Conservation (phyloP, 2,888 invertebrate genomes). For the Xanthorhoe spadicearia region DNA sequence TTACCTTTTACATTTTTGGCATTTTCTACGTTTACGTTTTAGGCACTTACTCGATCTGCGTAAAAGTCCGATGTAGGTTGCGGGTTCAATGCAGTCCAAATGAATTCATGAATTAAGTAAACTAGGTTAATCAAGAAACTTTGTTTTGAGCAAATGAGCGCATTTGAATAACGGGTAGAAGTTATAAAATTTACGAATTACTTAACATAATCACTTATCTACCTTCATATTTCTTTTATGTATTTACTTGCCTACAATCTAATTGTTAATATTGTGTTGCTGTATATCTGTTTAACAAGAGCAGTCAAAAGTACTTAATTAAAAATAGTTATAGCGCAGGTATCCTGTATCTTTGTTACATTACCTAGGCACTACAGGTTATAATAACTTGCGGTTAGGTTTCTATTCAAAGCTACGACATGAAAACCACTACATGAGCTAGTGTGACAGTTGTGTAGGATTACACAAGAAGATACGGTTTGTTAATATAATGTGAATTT, state of each 20-base stretch:
- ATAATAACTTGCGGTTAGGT: conserved; percentile 16
- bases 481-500: neutral
- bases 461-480: conserved; percentile 4
- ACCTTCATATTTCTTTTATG: no score
- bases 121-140: no score
- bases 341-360: neutral
- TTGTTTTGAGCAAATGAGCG: no score
- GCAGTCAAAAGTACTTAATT: neutral
- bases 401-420: conserved; percentile 28
- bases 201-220: no score
- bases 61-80: no score
- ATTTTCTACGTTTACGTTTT: no score
- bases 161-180: no score
- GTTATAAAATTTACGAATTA: no score
- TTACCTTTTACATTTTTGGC: neutral
- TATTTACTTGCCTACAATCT: no score
- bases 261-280: neutral
- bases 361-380: neutral
- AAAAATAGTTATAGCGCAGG: neutral
- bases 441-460: conserved; percentile 10
- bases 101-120: no score
- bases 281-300: neutral
- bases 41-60: no score
- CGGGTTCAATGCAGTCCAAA: no score
- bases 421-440: conserved; percentile 28